phyloP scores from a whole-genome alignment of 2,888 invertebrate genomes.

The Apeira syringaria region DNA sequence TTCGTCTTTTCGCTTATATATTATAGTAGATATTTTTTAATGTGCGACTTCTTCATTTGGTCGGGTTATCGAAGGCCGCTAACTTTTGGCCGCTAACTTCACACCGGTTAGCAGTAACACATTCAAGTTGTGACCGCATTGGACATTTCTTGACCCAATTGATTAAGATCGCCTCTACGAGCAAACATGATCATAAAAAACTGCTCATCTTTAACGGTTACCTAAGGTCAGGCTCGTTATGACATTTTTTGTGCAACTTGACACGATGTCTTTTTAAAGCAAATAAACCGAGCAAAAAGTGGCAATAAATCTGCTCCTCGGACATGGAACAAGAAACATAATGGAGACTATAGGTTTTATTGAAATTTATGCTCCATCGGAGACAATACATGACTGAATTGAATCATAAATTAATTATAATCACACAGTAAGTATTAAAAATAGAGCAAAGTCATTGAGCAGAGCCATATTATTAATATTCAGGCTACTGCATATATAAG shows the following conservation, averaged over 20 bases:
- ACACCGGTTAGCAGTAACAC: too few relatives aligned
- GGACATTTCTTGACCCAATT: too few relatives aligned
- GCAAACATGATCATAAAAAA: slow-evolving; percentile 6
- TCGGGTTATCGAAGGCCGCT: too few relatives aligned
- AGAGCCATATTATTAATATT: too few relatives aligned
- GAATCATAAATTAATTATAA: neutral
- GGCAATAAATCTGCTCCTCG: slow-evolving; percentile 64
- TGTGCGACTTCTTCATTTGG: too few relatives aligned
- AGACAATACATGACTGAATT: neutral
- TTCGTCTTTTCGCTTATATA: too few relatives aligned
- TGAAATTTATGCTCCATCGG: neutral
- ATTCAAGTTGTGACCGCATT: too few relatives aligned
- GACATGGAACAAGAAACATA: slow-evolving; percentile 36
- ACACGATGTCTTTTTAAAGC: slow-evolving; percentile 61
- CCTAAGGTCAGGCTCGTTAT: slow-evolving; percentile 32
- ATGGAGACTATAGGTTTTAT: slow-evolving; percentile 30
- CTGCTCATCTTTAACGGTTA: slow-evolving; percentile 22
- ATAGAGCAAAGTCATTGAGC: too few relatives aligned
- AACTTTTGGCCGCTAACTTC: too few relatives aligned
- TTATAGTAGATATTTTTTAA: too few relatives aligned
- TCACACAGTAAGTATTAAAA: neutral
- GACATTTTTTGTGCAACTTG: slow-evolving; percentile 58
- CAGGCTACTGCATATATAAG: too few relatives aligned
- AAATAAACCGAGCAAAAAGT: slow-evolving; percentile 64
- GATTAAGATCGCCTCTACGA: too few relatives aligned